These are phyloP conservation scores for Chiloscyllium punctatum DNA, from an alignment of 2,797 vertebrate genomes.

Conservation along the genomic window DNA sequence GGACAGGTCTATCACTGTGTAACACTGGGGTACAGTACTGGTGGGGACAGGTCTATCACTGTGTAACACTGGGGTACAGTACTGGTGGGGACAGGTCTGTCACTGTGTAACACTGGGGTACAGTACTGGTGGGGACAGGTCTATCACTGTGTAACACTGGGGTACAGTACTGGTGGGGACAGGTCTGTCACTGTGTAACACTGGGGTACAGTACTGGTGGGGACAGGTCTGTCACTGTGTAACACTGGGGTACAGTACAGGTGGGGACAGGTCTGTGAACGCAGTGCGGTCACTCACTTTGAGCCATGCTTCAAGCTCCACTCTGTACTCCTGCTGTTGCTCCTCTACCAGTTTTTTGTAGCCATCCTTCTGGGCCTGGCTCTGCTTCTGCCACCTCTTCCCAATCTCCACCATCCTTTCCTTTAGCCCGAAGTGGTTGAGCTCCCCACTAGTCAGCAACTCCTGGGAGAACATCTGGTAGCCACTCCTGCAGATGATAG, in stretches of 20 bases:
- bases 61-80: too few relatives aligned
- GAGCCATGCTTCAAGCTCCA: conserved; percentile 63
- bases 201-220: neutral
- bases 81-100: too few relatives aligned
- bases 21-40: too few relatives aligned
- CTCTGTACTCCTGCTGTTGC: conserved; percentile 67
- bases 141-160: neutral
- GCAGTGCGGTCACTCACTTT: conserved; percentile 50
- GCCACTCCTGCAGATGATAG: conserved; percentile 55
- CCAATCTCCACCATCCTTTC: conserved; percentile 77
- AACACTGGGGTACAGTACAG: neutral
- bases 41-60: too few relatives aligned
- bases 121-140: too few relatives aligned
- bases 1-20: too few relatives aligned
- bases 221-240: neutral
- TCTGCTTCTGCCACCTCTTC: conserved; percentile 68
- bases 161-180: neutral
- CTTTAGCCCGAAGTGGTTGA: conserved; percentile 71
- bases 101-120: too few relatives aligned
- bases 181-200: neutral
- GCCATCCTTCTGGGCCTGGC: conserved; percentile 62
- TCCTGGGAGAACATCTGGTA: conserved; percentile 78
- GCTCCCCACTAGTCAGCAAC: conserved; percentile 68
- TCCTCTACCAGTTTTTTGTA: conserved; percentile 72
- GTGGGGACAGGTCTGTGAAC: neutral